phyloP scores from a whole-genome alignment of 2,797 vertebrate species.

The Phalanger gymnotis region DNA sequence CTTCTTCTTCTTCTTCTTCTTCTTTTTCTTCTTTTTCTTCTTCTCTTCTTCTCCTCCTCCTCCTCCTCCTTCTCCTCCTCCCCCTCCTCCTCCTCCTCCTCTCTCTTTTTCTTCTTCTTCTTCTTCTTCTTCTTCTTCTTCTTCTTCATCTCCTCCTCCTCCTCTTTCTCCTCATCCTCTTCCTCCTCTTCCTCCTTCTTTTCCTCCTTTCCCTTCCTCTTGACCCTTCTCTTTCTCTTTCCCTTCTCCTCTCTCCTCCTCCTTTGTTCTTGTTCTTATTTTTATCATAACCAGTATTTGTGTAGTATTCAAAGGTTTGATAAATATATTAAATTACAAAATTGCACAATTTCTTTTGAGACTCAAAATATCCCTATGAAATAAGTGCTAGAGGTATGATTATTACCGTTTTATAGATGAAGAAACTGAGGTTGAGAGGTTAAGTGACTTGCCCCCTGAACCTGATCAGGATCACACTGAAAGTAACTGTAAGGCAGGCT shows the following conservation, averaged over 20 bases:
- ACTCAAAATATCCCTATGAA: not conserved
- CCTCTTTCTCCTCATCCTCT: fast-evolving
- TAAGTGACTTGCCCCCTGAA: not conserved
- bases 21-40: no score
- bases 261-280: not conserved
- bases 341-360: not conserved
- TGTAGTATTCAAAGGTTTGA: not conserved
- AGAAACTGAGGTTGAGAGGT: not conserved
- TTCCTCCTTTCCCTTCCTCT: not conserved
- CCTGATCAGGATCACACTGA: not conserved
- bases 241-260: not conserved
- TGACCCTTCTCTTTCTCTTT: not conserved
- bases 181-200: not conserved
- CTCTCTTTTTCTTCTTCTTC: no score
- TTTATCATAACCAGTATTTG: not conserved
- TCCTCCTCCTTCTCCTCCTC: no score
- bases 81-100: no score
- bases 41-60: no score
- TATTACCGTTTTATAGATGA: not conserved
- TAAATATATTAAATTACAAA: not conserved
- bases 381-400: not conserved
- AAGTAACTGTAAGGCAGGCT: not conserved
- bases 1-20: no score
- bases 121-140: not conserved
- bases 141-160: fast-evolving